Base-by-base conservation (phyloP, 2,888 invertebrate genomes). In the Anorthoa munda region DNA sequence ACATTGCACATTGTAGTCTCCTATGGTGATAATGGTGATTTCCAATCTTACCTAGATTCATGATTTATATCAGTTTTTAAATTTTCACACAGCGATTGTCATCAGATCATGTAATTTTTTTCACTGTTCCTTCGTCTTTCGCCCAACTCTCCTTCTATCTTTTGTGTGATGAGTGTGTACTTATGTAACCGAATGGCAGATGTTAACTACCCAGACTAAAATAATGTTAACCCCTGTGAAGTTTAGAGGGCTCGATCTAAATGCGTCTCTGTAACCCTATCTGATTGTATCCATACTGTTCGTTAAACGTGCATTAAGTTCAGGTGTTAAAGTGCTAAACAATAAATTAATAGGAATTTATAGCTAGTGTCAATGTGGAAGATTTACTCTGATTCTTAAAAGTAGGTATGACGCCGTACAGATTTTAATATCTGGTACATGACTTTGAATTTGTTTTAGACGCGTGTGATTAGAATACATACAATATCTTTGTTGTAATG, bases 311-410 rank as follows among this genome's bases (percentile, higher is more conserved):
- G n/a, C 46, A 46, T 39, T 26, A 55, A 48, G 46, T 59, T 23
- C 51, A 65, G 31, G 23, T 65, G 50, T 75, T 51, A 13, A 48
- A 9, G 39, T 39, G 12, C 4, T 55, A 4, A 68, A 72, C 64
- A 65, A 72, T 81, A 82, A 75, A 82, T 81, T 82, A 9, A 64
- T 18, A 50, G 12, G 31, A 75, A 81, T 81, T 79, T 81, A 79
- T 72, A 15, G 66, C 13, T 13, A 7, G 3, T 58, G 69, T 65
- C 79, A 56, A 12, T 51, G 23, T 26, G 2, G 18, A 5, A 65
- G 56, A 67, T 76, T 46, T 78, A 63, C 51, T 56, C 23, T 77
- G 59, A 9, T 15, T 7, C n/a, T 5, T n/a, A 1, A 50, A 15
- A 15, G 45, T 48, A 48, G 4, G 17, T n/a, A 15, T 21, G 5